phyloP scores from a whole-genome alignment of 1,140 invertebrate genomes.

The Archegozetes longisetosus region DNA sequence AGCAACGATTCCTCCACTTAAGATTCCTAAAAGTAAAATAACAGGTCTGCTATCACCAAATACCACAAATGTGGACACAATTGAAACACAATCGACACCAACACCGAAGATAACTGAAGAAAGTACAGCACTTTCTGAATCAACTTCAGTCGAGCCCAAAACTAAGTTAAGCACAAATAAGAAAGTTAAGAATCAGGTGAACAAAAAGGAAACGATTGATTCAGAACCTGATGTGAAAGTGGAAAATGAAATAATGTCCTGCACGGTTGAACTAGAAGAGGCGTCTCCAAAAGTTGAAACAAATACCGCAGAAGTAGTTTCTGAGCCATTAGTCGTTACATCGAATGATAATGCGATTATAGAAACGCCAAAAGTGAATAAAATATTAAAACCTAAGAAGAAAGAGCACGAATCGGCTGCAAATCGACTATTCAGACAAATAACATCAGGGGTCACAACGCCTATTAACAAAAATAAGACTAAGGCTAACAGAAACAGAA shows the following conservation, averaged over 20 bases:
- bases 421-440: constrained; percentile 11
- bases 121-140: background rate
- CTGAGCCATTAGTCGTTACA: background rate
- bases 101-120: no score
- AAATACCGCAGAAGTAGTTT: background rate
- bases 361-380: background rate
- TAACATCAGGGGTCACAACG: constrained; percentile 1
- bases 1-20: background rate
- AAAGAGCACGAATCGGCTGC: constrained; percentile 9
- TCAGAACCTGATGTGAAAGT: background rate
- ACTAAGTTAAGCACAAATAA: no score
- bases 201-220: background rate
- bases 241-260: background rate
- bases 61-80: background rate
- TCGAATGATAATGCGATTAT: background rate
- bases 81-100: background rate
- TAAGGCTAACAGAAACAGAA: background rate
- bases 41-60: background rate
- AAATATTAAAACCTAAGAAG: constrained; percentile 1
- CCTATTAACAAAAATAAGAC: background rate
- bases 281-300: background rate
- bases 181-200: background rate
- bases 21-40: background rate
- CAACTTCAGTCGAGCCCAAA: background rate
- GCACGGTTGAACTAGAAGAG: no score